Conservation (phyloP, 53 echinoderm and acorn worm genomes). For the Paelopatides confundens region DNA sequence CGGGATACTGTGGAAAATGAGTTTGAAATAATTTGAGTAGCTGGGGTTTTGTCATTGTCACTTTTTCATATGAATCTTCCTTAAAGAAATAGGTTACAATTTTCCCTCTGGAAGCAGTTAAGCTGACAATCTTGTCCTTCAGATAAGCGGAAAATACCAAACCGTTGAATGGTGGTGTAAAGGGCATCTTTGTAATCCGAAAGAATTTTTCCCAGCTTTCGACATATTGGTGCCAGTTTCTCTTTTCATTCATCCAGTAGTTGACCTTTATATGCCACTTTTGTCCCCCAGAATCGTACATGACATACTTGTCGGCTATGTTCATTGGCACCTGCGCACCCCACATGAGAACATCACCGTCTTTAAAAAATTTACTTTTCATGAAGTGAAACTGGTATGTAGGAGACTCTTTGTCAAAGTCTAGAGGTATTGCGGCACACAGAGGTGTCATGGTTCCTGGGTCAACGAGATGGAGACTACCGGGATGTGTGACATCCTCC, state of each 20-base stretch:
- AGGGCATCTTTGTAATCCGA: no score
- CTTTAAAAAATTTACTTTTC: constrained; percentile 24
- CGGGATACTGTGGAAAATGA: constrained; percentile 19
- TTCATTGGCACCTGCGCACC: neutral
- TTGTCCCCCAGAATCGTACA: constrained; percentile 9
- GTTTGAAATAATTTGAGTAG: neutral
- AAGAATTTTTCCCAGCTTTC: neutral
- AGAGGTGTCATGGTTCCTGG: constrained; percentile 27
- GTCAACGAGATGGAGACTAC: constrained; percentile 26
- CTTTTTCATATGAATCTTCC: neutral
- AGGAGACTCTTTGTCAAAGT: constrained; percentile 31
- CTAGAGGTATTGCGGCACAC: constrained; percentile 28
- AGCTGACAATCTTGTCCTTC: constrained; percentile 13
- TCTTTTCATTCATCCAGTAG: neutral
- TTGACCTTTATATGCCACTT: constrained; percentile 4
- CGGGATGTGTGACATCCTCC: neutral
- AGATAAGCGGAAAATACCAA: constrained; percentile 25
- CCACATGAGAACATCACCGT: neutral
- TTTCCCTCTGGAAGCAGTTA: neutral
- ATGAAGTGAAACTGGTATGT: constrained; percentile 12
- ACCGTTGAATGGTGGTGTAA: neutral
- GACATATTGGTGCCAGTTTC: neutral
- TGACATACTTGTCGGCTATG: neutral
- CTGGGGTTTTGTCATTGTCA: neutral
- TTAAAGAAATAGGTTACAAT: neutral